Evolutionary conservation across 2,113 vertebrate genomes (phyloP).

Genomic region (Albula glossodonta): DNA sequence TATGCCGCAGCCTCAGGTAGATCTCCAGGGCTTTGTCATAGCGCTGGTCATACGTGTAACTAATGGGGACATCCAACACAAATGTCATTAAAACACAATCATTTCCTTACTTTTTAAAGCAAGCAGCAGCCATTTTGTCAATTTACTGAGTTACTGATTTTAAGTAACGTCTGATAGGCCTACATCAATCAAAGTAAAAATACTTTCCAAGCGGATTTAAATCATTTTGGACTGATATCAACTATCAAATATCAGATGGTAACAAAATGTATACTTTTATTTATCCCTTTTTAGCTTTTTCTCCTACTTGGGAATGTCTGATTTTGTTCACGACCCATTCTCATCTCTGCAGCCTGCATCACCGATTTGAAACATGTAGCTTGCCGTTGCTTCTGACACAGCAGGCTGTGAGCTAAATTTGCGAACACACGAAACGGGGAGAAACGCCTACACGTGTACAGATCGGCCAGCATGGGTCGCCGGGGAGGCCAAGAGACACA

Average conservation of each 20-base stretch:
- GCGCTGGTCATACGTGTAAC: slow-evolving; percentile 95
- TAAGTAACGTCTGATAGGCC: not conserved
- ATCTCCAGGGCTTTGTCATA: slow-evolving; percentile 95
- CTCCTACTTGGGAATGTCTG: too few species aligned
- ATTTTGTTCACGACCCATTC: too few species aligned
- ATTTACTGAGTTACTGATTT: not conserved
- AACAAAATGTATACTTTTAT: too few species aligned
- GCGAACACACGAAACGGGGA: too few species aligned
- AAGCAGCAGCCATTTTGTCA: not conserved
- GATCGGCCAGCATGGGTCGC: too few species aligned
- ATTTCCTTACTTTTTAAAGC: not conserved
- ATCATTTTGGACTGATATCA: not conserved
- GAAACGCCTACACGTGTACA: too few species aligned
- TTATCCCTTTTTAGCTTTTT: too few species aligned
- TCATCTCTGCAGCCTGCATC: too few species aligned
- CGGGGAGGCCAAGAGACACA: too few species aligned
- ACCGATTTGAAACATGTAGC: too few species aligned
- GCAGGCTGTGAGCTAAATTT: too few species aligned
- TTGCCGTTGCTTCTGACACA: too few species aligned
- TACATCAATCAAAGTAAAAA: not conserved
- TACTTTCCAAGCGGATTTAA: not conserved
- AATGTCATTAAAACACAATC: not conserved
- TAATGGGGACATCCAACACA: slow-evolving; percentile 51
- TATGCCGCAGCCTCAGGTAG: slow-evolving; percentile 91
- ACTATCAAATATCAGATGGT: not conserved